Conservation (phyloP, 2,888 invertebrate species). For the Ditylenchus weischeri region DNA sequence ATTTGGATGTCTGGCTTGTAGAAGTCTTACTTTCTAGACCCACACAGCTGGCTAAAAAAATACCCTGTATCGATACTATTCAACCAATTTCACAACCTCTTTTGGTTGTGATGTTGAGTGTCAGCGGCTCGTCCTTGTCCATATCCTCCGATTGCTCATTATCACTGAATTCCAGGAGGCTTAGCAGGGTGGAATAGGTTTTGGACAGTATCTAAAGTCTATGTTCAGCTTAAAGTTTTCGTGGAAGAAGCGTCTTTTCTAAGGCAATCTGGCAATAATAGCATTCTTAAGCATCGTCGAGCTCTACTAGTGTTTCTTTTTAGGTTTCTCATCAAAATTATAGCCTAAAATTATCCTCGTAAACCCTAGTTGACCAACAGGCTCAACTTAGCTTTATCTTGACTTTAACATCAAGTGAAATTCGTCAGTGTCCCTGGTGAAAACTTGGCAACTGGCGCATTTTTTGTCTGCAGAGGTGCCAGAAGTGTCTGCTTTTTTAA, state of each 20-base stretch:
- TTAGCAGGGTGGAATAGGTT: conserved; percentile 48
- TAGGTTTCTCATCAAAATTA: too few species aligned
- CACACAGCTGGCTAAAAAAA: conserved; percentile 44
- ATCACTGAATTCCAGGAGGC: conserved; percentile 31
- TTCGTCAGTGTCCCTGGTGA: conserved; percentile 47
- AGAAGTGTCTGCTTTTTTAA: conserved; percentile 47
- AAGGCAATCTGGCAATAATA: too few species aligned
- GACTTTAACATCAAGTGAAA: conserved; percentile 37
- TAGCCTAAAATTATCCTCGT: too few species aligned
- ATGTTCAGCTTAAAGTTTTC: too few species aligned
- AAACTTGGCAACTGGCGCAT: conserved; percentile 43
- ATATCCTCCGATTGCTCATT: conserved; percentile 26
- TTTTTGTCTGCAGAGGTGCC: conserved; percentile 32
- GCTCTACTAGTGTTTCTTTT: too few species aligned
- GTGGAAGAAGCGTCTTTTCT: too few species aligned
- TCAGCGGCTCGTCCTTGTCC: conserved; percentile 19
- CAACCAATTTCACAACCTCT: too few species aligned
- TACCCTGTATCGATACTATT: too few species aligned
- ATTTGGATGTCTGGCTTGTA: not conserved
- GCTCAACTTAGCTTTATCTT: too few species aligned
- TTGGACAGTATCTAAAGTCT: conserved; percentile 35
- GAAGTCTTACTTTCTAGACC: conserved; percentile 39
- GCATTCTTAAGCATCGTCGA: too few species aligned
- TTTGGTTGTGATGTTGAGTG: conserved; percentile 31
- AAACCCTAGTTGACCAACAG: too few species aligned